These are phyloP conservation scores for Xylota segnis DNA, from an alignment of 2,888 invertebrate species.

Conservation along the genomic window DNA sequence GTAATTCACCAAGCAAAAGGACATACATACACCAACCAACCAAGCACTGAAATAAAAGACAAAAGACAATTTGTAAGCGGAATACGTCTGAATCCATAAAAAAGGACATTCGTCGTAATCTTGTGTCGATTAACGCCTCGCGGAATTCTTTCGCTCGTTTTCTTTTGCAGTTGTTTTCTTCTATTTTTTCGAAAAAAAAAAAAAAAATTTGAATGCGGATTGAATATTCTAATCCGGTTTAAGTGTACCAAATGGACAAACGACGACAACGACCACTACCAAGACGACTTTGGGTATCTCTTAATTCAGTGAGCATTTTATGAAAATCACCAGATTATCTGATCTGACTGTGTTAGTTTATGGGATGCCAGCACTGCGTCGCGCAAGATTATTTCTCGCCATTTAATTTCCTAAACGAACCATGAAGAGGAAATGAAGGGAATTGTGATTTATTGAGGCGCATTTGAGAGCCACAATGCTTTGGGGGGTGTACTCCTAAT, in stretches of 20 bases:
- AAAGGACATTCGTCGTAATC: conserved; percentile 65
- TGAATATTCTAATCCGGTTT: conserved; percentile 60
- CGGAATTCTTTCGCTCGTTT: not conserved
- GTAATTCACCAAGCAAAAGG: conserved; percentile 31
- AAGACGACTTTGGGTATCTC: conserved; percentile 44
- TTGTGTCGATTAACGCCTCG: conserved; percentile 63
- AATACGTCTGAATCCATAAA: conserved; percentile 44
- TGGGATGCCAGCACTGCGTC: conserved; percentile 32
- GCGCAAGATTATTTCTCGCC: conserved; percentile 53
- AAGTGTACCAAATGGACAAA: conserved; percentile 59
- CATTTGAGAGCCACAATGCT: not conserved
- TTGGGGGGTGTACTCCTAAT: conserved; percentile 28
- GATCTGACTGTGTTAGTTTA: conserved; percentile 59
- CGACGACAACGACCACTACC: conserved; percentile 9
- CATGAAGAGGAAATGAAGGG: conserved; percentile 55
- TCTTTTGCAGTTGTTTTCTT: conserved; percentile 2
- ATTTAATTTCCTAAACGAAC: conserved; percentile 67
- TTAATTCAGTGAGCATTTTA: conserved; percentile 61
- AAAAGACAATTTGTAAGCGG: conserved; percentile 8
- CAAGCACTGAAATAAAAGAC: not conserved
- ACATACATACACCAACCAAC: not conserved
- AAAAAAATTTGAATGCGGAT: conserved; percentile 41
- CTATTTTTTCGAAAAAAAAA: conserved; percentile 3
- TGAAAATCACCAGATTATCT: conserved; percentile 70
- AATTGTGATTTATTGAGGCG: conserved; percentile 60